Conservation (phyloP, 2,797 vertebrate species). For the Pipistrellus nathusii region DNA sequence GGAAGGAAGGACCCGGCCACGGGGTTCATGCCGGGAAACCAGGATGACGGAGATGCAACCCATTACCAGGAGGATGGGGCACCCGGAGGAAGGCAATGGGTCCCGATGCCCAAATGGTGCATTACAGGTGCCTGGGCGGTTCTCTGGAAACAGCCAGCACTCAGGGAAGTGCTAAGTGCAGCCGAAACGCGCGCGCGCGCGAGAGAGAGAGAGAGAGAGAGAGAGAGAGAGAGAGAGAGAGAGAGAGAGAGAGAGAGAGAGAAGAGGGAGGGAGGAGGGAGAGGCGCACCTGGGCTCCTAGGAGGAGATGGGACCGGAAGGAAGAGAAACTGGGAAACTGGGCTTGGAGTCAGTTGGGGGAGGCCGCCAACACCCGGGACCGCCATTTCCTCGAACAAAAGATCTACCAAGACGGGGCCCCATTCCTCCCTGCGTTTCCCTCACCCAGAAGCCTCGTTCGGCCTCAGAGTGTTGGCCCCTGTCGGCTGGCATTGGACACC, state of each 20-base stretch:
- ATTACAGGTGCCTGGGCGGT: background rate
- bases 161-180: no score
- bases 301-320: background rate
- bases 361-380: background rate
- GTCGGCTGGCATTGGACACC: background rate
- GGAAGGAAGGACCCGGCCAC: background rate
- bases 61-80: background rate
- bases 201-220: no score
- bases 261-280: no score
- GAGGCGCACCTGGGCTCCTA: background rate
- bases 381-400: background rate
- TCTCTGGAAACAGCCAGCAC: no score
- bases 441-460: background rate
- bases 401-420: background rate
- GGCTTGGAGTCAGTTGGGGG: accelerated
- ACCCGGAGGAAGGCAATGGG: background rate
- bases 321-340: background rate
- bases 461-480: background rate
- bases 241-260: no score
- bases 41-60: background rate
- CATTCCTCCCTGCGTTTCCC: background rate
- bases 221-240: no score
- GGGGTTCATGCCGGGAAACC: background rate
- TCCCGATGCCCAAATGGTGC: background rate
- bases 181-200: no score